Evolutionary conservation across 2,888 invertebrate genomes (phyloP), one percentile per base, ranked within the genome.

Genomic region (Fabriciana adippe): DNA sequence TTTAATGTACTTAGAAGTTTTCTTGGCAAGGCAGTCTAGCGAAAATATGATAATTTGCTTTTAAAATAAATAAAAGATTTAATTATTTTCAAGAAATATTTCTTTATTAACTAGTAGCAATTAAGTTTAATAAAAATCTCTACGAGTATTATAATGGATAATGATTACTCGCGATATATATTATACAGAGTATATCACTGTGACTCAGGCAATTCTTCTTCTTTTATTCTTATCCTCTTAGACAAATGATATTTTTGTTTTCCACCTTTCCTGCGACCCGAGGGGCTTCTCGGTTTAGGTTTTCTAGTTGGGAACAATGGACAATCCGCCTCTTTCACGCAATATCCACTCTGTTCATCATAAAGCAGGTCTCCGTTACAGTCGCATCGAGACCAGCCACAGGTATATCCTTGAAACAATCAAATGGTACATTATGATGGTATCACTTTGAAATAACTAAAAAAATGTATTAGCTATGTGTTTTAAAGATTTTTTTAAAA

Each of bases 351-450:
- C 0, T 70, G 55, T 50, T 88, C 88, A 21, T 87, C 81, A 6
- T 86, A 69, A 0, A 88, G 50, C 15, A 79, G 16, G 2, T 83
- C 75, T 0, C 80, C 82, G 64, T 86, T 85, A 74, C 90, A 90
- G 63, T 90, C 90, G 65, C 90, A 90, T 0, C 90, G 79, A 1
- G 89, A 89, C 90, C 90, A 90, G n/a, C 90, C 90, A 68, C 90
- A 90, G 0, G 88, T 87, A 70, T 79, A 89, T 0, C 90, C 90
- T 89, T 75, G 4, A 68, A 56, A 21, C 21, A 35, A 55, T 48
- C 31, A 35, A 18, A 18, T 3, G 15, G 0, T 35, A 61, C 1
- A 3, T 18, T 45, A 41, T 8, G 6, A 26, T 21, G 11, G 35
- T 41, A 41, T 41, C 35, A 8, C 8, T 26, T 8, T 41, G 8